phyloP scores from a whole-genome alignment of 2,888 invertebrate genomes.

The Eristalis tenax region DNA sequence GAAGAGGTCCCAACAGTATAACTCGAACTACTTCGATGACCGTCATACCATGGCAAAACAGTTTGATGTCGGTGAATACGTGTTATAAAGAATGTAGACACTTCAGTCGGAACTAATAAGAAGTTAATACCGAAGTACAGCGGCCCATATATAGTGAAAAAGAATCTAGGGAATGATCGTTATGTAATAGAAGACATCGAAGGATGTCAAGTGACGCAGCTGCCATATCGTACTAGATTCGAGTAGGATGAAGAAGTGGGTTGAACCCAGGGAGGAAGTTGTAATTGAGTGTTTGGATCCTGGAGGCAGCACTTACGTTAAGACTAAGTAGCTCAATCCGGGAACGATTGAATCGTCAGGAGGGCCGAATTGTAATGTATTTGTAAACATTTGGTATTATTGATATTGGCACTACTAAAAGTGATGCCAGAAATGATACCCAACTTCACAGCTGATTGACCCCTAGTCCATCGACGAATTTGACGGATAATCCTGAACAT shows the following conservation, averaged over 20 bases:
- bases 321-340: no score
- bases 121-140: conserved; percentile 4
- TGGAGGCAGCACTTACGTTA: no score
- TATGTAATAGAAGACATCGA: conserved; percentile 21
- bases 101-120: conserved; percentile 64
- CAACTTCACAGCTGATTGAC: no score
- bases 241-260: no score
- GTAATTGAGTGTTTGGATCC: no score
- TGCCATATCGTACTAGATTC: not conserved
- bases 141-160: not conserved
- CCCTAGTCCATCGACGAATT: no score
- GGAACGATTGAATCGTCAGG: not conserved
- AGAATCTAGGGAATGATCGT: not conserved
- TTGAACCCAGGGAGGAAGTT: no score
- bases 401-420: not conserved
- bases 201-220: conserved; percentile 10
- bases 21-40: conserved; percentile 8
- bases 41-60: conserved; percentile 8
- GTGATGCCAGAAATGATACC: no score
- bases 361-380: not conserved
- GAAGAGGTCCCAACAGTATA: not conserved
- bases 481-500: no score
- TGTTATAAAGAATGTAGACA: conserved; percentile 73
- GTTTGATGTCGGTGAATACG: conserved; percentile 70
- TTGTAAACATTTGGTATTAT: not conserved